These are phyloP conservation scores for Melinaea menophilus DNA, from an alignment of 2,888 invertebrate genomes.

Conservation along the genomic window DNA sequence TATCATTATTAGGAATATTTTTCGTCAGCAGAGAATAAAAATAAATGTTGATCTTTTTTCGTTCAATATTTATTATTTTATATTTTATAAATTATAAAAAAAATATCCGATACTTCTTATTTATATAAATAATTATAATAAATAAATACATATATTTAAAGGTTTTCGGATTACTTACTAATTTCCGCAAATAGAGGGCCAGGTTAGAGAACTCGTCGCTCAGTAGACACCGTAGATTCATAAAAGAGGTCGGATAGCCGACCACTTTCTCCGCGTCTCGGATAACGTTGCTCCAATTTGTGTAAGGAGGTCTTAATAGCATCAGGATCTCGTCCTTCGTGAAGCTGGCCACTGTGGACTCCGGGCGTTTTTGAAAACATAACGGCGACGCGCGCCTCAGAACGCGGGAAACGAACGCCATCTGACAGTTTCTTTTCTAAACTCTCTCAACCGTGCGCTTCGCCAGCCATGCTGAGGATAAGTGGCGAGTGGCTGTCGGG, in stretches of 20 bases:
- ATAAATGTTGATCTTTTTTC: too few relatives aligned
- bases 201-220: slow-evolving; percentile 80
- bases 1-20: too few relatives aligned
- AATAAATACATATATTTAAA: too few relatives aligned
- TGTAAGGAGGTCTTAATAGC: slow-evolving; percentile 63
- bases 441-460: slow-evolving; percentile 22
- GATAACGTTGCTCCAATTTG: slow-evolving; percentile 70
- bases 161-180: slow-evolving; percentile 54
- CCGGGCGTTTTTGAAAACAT: slow-evolving; percentile 64
- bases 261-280: slow-evolving; percentile 75
- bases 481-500: slow-evolving; percentile 20
- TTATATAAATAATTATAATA: background rate
- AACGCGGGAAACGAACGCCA: slow-evolving; percentile 66
- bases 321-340: slow-evolving; percentile 71
- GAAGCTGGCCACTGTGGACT: slow-evolving; percentile 68
- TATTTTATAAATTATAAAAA: too few relatives aligned
- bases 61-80: too few relatives aligned
- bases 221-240: slow-evolving; percentile 77
- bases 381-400: slow-evolving; percentile 56
- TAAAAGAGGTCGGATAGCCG: slow-evolving; percentile 78
- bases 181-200: slow-evolving; percentile 71
- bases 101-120: background rate
- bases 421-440: slow-evolving; percentile 35
- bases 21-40: too few relatives aligned
- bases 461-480: slow-evolving; percentile 19